Conservation (phyloP, 2,113 vertebrate genomes). For the Holacanthus passer region DNA sequence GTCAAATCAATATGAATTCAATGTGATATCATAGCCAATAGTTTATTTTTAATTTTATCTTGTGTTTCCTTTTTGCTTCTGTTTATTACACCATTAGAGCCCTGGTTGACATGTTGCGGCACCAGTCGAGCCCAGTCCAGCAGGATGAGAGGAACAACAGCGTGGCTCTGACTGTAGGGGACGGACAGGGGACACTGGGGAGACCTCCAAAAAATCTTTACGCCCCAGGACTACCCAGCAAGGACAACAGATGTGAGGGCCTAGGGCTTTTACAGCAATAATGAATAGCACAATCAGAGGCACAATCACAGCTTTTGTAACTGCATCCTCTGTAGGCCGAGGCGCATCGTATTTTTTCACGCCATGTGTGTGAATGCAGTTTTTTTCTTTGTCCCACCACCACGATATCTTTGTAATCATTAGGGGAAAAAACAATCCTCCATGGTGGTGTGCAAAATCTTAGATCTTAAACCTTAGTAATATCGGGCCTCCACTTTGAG, state of each 20-base stretch:
- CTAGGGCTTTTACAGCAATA: slow-evolving; percentile 6
- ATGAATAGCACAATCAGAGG: slow-evolving; percentile 40
- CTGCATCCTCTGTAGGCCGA: slow-evolving; percentile 3
- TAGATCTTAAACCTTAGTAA: neutral
- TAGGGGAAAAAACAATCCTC: slow-evolving; percentile 6
- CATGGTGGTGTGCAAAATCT: neutral
- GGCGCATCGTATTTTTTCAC: neutral
- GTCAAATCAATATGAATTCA: neutral
- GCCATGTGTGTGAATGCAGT: slow-evolving; percentile 8
- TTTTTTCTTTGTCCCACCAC: slow-evolving; percentile 11
- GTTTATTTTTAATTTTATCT: neutral
- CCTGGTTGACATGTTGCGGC: slow-evolving; percentile 92
- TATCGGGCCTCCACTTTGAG: neutral
- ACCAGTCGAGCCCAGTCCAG: slow-evolving; percentile 89
- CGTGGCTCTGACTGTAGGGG: slow-evolving; percentile 85
- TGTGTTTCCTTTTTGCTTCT: slow-evolving; percentile 21
- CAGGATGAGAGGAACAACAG: slow-evolving; percentile 92
- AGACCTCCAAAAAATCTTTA: slow-evolving; percentile 91
- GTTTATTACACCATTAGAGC: slow-evolving; percentile 81
- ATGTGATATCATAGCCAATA: neutral
- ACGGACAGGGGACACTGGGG: slow-evolving; percentile 87
- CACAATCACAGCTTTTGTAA: slow-evolving; percentile 35
- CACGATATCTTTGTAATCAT: slow-evolving; percentile 21
- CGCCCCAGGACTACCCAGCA: slow-evolving; percentile 86
- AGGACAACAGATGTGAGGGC: slow-evolving; percentile 90